Base-by-base conservation (phyloP, 2,797 vertebrate genomes). In the Zonotrichia albicollis region DNA sequence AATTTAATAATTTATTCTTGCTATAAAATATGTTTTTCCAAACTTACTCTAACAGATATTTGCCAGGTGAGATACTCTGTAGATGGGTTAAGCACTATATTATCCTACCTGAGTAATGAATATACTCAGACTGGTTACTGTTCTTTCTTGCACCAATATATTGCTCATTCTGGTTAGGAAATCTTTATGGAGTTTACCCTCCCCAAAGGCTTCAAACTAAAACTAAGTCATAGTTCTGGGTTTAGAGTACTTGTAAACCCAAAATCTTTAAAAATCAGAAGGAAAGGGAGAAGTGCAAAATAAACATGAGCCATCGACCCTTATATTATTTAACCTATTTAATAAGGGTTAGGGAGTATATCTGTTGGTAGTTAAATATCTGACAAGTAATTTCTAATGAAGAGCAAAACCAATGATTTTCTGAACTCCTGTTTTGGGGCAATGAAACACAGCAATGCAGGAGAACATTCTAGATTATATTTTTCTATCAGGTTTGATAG, bases 241-340 rank as follows among this genome's bases (percentile, higher is more conserved):
- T 72, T 88, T 81, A 32, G 11, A 46, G 27, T 15, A 13, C 22
- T 51, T 66, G 26, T 46, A 61, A 71, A 81, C 0, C 1, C 6
- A 40, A 92, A 68, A 78, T 51, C 6, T 62, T 86, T 89, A 45
- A 90, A 85, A 93, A 79, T 51, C 11, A 65, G 25, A 75, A 84
- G 23, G 19, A 64, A 80, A 54, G 21, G 18, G 26, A 73, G 17
- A 86, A 75, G 8, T 36, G 5, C 30, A 78, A 81, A 68, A 78
- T 21, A 30, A 64, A n/a, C 48, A 64, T 2, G 3, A 30, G 29
- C 30, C 16, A 18, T 5, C 0, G 1, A 27, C 51, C 67, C 40
- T 57, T 84, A 46, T 65, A 84, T 58, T 50, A 68, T 74, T 88
- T 72, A 78, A 53, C 12, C 5, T 54, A 8, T 51, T 32, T 51